Evolutionary conservation across 2,797 vertebrate species (phyloP).

Genomic region (Fringilla coelebs): DNA sequence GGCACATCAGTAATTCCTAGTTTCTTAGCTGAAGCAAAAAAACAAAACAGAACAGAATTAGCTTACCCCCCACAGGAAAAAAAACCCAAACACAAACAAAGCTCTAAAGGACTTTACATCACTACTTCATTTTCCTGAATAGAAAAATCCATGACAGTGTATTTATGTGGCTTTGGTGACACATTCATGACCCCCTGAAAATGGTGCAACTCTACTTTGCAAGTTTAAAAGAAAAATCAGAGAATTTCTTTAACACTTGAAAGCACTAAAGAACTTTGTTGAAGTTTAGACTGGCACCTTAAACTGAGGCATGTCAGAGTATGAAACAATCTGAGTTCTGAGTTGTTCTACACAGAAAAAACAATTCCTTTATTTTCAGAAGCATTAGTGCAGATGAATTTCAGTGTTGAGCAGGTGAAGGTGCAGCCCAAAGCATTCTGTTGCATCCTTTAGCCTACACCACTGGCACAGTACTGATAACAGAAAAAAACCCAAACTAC

Average conservation of each 20-base stretch:
- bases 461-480: neutral
- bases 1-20: slow-evolving; percentile 86
- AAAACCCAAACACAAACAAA: neutral
- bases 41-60: slow-evolving; percentile 37
- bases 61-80: neutral
- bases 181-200: neutral
- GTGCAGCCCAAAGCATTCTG: neutral
- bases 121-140: neutral
- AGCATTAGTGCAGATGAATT: neutral
- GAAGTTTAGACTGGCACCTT: neutral
- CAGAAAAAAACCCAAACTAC: neutral
- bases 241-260: neutral
- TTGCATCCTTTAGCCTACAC: neutral
- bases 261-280: neutral
- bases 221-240: neutral
- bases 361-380: neutral
- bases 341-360: neutral
- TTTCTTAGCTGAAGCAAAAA: slow-evolving; percentile 78
- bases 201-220: neutral
- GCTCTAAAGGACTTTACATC: neutral
- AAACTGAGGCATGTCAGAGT: neutral
- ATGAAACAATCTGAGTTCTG: neutral
- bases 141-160: neutral
- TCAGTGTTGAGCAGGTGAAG: neutral
- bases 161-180: neutral